These are phyloP conservation scores for Proisotoma minuta DNA, from an alignment of 2,888 invertebrate genomes.

Conservation along the genomic window DNA sequence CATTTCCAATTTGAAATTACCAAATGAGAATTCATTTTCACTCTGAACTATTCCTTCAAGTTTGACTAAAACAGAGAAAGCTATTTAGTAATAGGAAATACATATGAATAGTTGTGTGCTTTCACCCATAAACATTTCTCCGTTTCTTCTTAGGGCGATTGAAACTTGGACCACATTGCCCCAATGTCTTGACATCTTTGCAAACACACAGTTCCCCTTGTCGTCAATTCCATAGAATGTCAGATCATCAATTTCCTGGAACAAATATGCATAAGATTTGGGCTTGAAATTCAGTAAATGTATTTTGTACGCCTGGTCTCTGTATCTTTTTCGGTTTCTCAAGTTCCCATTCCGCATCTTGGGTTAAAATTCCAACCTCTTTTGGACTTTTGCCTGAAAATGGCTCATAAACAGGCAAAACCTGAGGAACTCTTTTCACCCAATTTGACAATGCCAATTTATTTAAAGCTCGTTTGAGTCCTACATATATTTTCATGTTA, in stretches of 20 bases:
- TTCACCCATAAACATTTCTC: background rate
- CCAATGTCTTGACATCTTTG: constrained; percentile 55
- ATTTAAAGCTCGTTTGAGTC: constrained; percentile 30
- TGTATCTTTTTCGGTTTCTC: constrained; percentile 29
- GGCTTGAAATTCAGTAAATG: no score
- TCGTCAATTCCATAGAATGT: constrained; percentile 58
- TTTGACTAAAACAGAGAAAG: constrained; percentile 6
- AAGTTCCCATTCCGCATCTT: constrained; percentile 24
- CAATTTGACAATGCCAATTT: constrained; percentile 36
- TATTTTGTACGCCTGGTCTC: no score
- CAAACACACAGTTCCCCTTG: constrained; percentile 57
- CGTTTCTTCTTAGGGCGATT: background rate
- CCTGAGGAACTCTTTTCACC: constrained; percentile 30
- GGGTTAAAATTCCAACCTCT: constrained; percentile 32
- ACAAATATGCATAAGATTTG: background rate
- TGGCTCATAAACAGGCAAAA: constrained; percentile 16
- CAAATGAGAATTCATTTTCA: constrained; percentile 33
- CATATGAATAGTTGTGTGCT: background rate
- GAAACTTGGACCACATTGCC: background rate
- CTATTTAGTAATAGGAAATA: constrained; percentile 8
- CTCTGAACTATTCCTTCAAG: constrained; percentile 16
- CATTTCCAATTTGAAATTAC: constrained; percentile 58
- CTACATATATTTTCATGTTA: constrained; percentile 22
- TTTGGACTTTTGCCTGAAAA: constrained; percentile 15
- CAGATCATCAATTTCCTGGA: constrained; percentile 50